phyloP scores from a whole-genome alignment of 2,888 invertebrate genomes.

The Caenorhabditis sinica region DNA sequence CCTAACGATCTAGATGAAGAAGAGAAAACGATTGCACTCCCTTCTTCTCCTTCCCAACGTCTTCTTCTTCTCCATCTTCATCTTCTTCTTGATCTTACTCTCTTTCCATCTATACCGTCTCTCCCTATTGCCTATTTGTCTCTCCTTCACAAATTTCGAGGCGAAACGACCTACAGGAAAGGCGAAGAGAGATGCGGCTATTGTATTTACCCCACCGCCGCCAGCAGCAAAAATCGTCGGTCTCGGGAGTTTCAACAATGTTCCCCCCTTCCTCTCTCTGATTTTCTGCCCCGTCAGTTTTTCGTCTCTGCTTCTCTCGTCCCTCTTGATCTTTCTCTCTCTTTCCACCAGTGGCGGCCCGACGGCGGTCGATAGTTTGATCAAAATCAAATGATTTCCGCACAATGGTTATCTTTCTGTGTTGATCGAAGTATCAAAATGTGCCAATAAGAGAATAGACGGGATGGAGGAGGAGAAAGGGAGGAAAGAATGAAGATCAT shows the following conservation, averaged over 20 bases:
- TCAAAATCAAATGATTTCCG: conserved; percentile 44
- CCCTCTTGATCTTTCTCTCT: conserved; percentile 48
- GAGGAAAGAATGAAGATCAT: conserved; percentile 32
- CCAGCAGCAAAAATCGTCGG: conserved; percentile 41
- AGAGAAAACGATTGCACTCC: conserved; percentile 17
- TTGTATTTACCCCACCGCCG: conserved; percentile 39
- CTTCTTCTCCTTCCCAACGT: conserved; percentile 31
- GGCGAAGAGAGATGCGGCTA: conserved; percentile 22
- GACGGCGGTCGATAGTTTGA: conserved; percentile 33
- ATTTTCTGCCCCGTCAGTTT: background rate
- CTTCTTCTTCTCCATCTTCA: conserved; percentile 45
- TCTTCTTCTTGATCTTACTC: conserved; percentile 38
- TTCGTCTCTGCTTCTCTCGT: conserved; percentile 29
- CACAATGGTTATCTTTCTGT: conserved; percentile 2
- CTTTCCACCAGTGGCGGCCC: background rate
- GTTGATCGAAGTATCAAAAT: conserved; percentile 59
- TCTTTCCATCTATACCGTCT: conserved; percentile 21
- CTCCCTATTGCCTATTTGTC: conserved; percentile 5
- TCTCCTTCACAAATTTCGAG: conserved; percentile 4
- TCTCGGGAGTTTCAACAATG: conserved; percentile 56
- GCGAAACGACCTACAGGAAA: conserved; percentile 20
- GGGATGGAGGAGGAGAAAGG: background rate
- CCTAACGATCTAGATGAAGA: conserved; percentile 36
- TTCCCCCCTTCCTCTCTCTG: conserved; percentile 19
- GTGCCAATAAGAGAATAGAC: conserved; percentile 26